Evolutionary conservation across 2,888 invertebrate genomes (phyloP), one percentile per base, ranked within the genome.

Genomic region (Strigamia maritima): DNA sequence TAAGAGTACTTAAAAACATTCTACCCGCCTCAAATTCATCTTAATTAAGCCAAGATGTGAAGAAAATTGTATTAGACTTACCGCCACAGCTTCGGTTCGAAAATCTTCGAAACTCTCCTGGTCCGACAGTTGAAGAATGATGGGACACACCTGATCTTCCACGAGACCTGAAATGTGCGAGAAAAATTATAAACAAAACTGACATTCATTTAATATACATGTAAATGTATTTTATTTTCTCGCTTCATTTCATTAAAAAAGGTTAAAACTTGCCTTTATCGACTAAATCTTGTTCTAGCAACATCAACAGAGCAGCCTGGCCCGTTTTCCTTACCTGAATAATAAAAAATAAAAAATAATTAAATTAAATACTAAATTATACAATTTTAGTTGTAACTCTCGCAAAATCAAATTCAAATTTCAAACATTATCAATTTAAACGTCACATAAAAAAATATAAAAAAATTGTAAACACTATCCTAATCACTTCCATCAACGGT

Each of bases 261-360:
- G n/a, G n/a, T 40, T 40, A 19, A 35, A 35, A 40, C 49, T 77
- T 82, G 86, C 86, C 85, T 83, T 84, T 84, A 75, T 88, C 88
- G 79, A 92, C 87, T 70, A 91, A 87, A 78, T 89, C 89, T 81
- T 90, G 90, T 84, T 92, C 91, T 83, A 92, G 86, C 70, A 93
- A 85, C 54, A 89, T 87, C 81, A 91, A 84, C 40, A 92, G 86
- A 10, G 91, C 89, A 14, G 89, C 87, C 82, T 91, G 90, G 65
- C 91, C 90, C 74, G 90, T 89, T 84, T 91, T 91, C 78, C 91
- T 88, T 74, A 91, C 90, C 89, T 91, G 85, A 44, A 38, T 6
- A 24, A 19, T 75, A 77, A 78, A 44, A 31, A 75, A 75, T 14
- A 28, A 10, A 75, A 75, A 0, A 16, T 1, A 16, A 70, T n/a